A percentile compares a stretch with the other conserved stretches of the same genome.
Evolutionary conservation across 2,888 invertebrate species (phyloP).

Genomic region (Petrophora chlorosata): DNA sequence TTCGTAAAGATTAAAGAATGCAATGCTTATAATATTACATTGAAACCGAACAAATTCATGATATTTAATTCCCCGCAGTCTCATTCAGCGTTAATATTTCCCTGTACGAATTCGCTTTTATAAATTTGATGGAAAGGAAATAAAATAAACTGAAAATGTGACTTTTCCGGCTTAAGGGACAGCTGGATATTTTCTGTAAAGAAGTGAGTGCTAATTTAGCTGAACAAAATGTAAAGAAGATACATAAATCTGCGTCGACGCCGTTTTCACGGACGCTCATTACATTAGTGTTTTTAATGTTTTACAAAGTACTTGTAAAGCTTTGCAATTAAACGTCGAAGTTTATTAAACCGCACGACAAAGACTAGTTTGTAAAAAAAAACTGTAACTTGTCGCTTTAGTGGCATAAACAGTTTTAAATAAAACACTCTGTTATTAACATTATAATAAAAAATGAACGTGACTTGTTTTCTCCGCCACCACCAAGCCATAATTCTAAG

Average conservation of each 20-base stretch:
- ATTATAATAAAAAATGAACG: no score
- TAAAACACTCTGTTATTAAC: no score
- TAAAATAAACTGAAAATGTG: constrained; percentile 51
- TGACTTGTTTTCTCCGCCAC: constrained; percentile 1
- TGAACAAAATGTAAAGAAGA: constrained; percentile 51
- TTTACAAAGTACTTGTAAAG: no score
- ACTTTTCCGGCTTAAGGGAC: constrained; percentile 40
- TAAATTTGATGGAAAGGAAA: constrained; percentile 42
- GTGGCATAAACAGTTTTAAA: no score
- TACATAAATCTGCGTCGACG: constrained; percentile 34
- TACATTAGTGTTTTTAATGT: constrained; percentile 1
- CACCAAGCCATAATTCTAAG: constrained; percentile 10
- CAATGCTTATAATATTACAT: constrained; percentile 1
- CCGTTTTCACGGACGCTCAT: constrained; percentile 6
- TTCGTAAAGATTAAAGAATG: no score
- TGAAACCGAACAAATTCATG: constrained; percentile 10
- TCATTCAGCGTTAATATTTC: constrained; percentile 41
- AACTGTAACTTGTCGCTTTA: no score
- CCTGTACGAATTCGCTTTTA: constrained; percentile 36
- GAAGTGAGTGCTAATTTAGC: constrained; percentile 57
- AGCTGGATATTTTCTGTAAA: constrained; percentile 42
- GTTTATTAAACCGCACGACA: no score
- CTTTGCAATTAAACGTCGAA: no score
- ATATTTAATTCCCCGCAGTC: constrained; percentile 19
- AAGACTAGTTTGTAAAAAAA: no score